A percentile compares a stretch with the other conserved stretches of the same genome.
These are phyloP conservation scores for Coecobrya sp. DNA, from an alignment of 2,888 invertebrate genomes.

Conservation along the genomic window DNA sequence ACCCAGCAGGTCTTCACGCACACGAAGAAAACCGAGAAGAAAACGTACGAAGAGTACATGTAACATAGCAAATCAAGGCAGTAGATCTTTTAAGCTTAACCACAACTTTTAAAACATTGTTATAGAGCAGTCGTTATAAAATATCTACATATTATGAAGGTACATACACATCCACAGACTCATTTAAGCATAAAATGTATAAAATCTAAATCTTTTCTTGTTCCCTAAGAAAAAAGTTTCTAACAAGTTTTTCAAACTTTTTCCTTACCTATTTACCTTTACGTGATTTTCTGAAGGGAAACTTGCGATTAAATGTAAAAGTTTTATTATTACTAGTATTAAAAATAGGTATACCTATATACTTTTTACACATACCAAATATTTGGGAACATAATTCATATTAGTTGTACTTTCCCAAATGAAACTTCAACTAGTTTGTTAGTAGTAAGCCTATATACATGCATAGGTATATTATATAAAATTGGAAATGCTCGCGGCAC, in stretches of 20 bases:
- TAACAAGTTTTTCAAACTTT: conserved; percentile 72
- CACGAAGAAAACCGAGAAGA: conserved; percentile 22
- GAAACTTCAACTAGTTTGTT: conserved; percentile 14
- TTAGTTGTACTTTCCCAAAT: not conserved
- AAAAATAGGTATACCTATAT: not conserved
- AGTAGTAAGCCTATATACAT: conserved; percentile 6
- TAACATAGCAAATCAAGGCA: not conserved
- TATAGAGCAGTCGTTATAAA: not conserved
- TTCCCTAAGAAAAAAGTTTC: conserved; percentile 3
- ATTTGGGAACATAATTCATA: not conserved
- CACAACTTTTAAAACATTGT: conserved; percentile 23
- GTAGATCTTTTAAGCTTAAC: not conserved
- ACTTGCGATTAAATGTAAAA: conserved; percentile 72
- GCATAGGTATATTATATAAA: too few relatives aligned
- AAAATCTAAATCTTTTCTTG: conserved; percentile 26
- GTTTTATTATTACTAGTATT: conserved; percentile 59
- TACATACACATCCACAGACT: not conserved
- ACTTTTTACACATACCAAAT: not conserved
- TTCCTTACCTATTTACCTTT: conserved; percentile 77
- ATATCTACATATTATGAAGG: not conserved
- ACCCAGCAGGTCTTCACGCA: conserved; percentile 78
- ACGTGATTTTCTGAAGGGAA: conserved; percentile 63
- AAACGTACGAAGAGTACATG: not conserved
- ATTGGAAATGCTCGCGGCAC: not conserved
- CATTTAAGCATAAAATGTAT: conserved; percentile 32